Evolutionary conservation across 64 coral and sea anemone species (phyloP).

Genomic region (Dendronephthya gigantea): DNA sequence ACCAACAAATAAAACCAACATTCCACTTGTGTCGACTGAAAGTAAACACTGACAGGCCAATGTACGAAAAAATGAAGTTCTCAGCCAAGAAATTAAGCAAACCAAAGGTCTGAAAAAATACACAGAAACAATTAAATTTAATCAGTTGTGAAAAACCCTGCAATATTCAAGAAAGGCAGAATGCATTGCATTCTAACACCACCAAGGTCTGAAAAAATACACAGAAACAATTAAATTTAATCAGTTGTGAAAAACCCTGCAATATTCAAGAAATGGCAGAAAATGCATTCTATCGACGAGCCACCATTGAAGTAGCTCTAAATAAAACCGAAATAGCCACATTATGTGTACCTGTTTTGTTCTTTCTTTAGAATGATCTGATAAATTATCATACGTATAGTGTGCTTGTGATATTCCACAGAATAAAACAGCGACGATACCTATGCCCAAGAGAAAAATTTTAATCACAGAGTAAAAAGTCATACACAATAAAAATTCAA

Average conservation of each 20-base stretch:
- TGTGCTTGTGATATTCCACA: slow-evolving; percentile 98
- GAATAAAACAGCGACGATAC: slow-evolving; percentile 87
- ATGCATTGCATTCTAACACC: too few relatives aligned
- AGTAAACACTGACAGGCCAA: slow-evolving; percentile 81
- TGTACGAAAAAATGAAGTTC: slow-evolving; percentile 98
- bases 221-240: background rate
- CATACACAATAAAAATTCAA: too few relatives aligned
- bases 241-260: background rate
- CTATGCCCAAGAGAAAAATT: slow-evolving; percentile 22
- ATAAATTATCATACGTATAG: slow-evolving; percentile 96
- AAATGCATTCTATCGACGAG: too few relatives aligned
- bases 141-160: background rate
- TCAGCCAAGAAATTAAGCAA: slow-evolving; percentile 94
- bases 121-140: background rate
- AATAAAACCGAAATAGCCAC: too few relatives aligned
- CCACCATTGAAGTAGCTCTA: too few relatives aligned
- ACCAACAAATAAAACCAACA: slow-evolving; percentile 64
- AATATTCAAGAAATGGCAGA: background rate
- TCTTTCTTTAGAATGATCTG: slow-evolving; percentile 81
- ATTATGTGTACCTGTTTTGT: slow-evolving; percentile 72
- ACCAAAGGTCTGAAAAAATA: slow-evolving; percentile 63
- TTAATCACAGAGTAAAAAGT: too few relatives aligned
- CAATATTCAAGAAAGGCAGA: background rate
- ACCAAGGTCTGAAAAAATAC: slow-evolving; percentile 60
- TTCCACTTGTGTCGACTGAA: slow-evolving; percentile 89